Conservation (phyloP, 2,888 invertebrate species). For the Caprella mutica region DNA sequence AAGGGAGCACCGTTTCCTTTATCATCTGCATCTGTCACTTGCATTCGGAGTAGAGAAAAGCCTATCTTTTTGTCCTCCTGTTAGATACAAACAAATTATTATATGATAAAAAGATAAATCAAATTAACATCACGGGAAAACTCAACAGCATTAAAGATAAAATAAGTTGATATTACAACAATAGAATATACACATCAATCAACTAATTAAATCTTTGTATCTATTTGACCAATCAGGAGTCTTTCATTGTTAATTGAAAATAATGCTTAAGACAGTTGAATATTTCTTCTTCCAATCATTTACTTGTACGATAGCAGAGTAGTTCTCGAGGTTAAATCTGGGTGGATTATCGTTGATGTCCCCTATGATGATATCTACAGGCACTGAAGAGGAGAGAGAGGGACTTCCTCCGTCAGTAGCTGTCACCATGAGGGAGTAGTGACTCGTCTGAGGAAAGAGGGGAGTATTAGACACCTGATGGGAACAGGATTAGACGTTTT, state of each 20-base stretch:
- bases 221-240: too few relatives aligned
- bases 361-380: conserved; percentile 14
- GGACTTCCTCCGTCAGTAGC: conserved; percentile 22
- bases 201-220: too few relatives aligned
- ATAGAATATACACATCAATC: not conserved
- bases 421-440: conserved; percentile 16
- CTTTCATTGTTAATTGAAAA: too few relatives aligned
- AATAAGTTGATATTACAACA: not conserved
- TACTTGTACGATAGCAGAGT: conserved; percentile 30
- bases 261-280: too few relatives aligned
- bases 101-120: not conserved
- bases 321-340: conserved; percentile 17
- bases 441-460: not conserved
- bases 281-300: too few relatives aligned
- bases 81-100: not conserved
- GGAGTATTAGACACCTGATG: not conserved
- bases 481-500: not conserved
- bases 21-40: conserved; percentile 53
- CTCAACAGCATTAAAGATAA: too few relatives aligned
- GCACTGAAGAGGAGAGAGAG: conserved; percentile 12
- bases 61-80: conserved; percentile 11
- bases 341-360: conserved; percentile 32
- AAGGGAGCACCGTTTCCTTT: conserved; percentile 56
- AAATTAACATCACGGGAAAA: too few relatives aligned
- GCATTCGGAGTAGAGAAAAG: conserved; percentile 2